A percentile compares a stretch with the other conserved stretches of the same genome.
Evolutionary conservation across 2,888 invertebrate genomes (phyloP).

Genomic region (Calameuta pallipes): DNA sequence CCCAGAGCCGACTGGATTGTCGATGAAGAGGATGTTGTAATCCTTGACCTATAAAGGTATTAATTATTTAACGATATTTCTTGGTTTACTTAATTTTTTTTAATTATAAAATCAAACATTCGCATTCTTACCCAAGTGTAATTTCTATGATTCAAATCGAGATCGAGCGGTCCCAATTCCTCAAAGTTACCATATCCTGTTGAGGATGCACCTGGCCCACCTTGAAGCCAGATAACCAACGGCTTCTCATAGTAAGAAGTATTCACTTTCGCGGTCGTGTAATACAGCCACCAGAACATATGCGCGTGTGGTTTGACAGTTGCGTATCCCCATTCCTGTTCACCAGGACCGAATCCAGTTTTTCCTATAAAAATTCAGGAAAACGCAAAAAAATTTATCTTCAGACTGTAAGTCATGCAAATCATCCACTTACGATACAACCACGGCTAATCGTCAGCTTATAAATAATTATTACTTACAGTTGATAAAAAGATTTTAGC

Average conservation of each 20-base stretch:
- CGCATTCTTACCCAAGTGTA: constrained; percentile 77
- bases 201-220: constrained; percentile 86
- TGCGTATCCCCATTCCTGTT: constrained; percentile 81
- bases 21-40: constrained; percentile 87
- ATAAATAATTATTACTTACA: neutral
- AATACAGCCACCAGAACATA: constrained; percentile 91
- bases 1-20: constrained; percentile 91
- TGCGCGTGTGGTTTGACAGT: constrained; percentile 79
- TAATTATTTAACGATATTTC: neutral
- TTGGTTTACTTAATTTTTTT: neutral
- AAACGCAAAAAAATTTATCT: neutral
- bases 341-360: constrained; percentile 70
- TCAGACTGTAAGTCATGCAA: neutral
- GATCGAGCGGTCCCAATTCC: constrained; percentile 82
- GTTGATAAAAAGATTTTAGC: neutral
- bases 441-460: neutral
- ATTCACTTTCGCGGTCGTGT: constrained; percentile 74
- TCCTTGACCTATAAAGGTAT: constrained; percentile 72
- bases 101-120: neutral
- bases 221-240: constrained; percentile 89
- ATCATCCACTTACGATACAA: neutral
- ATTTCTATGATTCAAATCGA: constrained; percentile 75
- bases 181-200: constrained; percentile 90
- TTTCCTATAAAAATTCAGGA: constrained; percentile 19
- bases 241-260: constrained; percentile 75